Evolutionary conservation across 2,113 vertebrate genomes (phyloP), one percentile per base, ranked within the genome.

Genomic region (Muntiacus muntjak): DNA sequence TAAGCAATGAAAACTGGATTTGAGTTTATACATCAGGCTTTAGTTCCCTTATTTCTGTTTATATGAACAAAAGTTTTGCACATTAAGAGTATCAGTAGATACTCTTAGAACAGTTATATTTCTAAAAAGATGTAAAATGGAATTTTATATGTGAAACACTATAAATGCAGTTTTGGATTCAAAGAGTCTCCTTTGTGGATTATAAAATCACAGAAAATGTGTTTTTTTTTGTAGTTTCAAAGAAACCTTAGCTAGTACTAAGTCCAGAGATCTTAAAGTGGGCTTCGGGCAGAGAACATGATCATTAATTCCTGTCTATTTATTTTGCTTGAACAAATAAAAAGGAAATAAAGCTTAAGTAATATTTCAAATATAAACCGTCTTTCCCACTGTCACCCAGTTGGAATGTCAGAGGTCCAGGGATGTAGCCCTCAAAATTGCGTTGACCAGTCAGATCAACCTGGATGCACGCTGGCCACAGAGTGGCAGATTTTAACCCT

Each of bases 131-230:
- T 55, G 0, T 30, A 60, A 90, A 96, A 45, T 82, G 45, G 16
- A 55, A 92, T 76, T 91, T 91, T 81, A 36, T 84, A 21, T 87
- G 50, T 57, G 15, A 95, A 97, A 85, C 40, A 50, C 5, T 87
- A 15, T 52, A 57, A 16, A 33, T 30, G 19, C 74, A 58, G 43
- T 67, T 85, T 30, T 81, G 45, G 91, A 78, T 87, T 92, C 90
- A 40, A 84, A 90, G 74, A 14, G 36, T 87, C 87, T 5, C 15
- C 45, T 47, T 89, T 87, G n/a, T 83, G 28, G 87, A 58, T 93
- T 93, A 91, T 52, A 91, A 86, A 25, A 93, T 26, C 50, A 62
- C 16, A 74, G 50, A 5, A n/a, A 17, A 78, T 25, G 57, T 86
- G 4, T 54, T n/a, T 76, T 86, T 40, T 82, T 88, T 52, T 47